A percentile compares a stretch with the other conserved stretches of the same genome.
phyloP scores from a whole-genome alignment of 2,797 vertebrate genomes.

The Coilia nasus region DNA sequence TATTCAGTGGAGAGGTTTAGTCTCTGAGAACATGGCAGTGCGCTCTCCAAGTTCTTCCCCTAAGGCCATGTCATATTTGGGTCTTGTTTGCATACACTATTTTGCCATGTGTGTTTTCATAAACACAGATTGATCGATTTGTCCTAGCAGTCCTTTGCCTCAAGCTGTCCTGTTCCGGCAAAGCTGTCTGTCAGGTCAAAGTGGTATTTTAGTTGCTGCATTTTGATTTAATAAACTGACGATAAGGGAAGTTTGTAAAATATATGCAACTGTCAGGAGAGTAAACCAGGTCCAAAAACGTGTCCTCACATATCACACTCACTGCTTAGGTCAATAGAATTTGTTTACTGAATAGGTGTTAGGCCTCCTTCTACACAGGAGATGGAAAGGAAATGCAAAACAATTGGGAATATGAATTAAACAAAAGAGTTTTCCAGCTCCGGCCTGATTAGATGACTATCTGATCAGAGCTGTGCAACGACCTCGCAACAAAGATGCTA shows the following conservation, averaged over 20 bases:
- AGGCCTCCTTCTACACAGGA: background rate
- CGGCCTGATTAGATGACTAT: slow-evolving; percentile 64
- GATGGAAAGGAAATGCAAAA: background rate
- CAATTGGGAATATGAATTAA: slow-evolving; percentile 38
- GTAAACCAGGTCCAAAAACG: slow-evolving; percentile 5
- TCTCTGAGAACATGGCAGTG: slow-evolving; percentile 18
- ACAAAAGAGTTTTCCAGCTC: slow-evolving; percentile 50
- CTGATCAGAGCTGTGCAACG: slow-evolving; percentile 56
- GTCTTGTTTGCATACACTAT: slow-evolving; percentile 6
- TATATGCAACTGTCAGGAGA: slow-evolving; percentile 3
- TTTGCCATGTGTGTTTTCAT: slow-evolving; percentile 20
- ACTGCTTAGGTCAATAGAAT: background rate
- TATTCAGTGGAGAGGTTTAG: slow-evolving; percentile 14
- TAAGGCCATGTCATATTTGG: slow-evolving; percentile 13
- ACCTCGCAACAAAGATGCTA: slow-evolving; percentile 65
- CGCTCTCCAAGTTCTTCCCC: slow-evolving; percentile 9
- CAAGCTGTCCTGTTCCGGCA: background rate
- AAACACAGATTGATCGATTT: background rate
- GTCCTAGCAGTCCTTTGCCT: slow-evolving; percentile 4
- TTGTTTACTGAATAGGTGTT: slow-evolving; percentile 12
- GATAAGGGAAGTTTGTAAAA: background rate
- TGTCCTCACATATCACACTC: background rate
- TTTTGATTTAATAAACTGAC: background rate
- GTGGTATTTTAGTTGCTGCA: background rate
- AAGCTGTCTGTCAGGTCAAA: background rate